phyloP scores from a whole-genome alignment of 2,797 vertebrate species.

The Siniperca obscura region DNA sequence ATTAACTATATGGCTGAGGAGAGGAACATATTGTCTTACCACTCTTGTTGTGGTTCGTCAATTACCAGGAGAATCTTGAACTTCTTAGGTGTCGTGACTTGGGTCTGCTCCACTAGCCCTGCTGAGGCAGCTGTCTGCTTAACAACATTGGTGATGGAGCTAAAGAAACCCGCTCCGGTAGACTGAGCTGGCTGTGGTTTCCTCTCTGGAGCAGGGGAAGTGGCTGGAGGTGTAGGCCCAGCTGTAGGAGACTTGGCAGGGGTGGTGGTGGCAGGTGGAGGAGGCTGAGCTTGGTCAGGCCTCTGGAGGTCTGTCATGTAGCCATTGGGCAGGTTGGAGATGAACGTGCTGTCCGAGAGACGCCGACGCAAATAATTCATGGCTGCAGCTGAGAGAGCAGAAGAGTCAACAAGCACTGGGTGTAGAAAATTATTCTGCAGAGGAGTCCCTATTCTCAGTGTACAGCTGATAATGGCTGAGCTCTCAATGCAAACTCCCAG shows the following conservation, averaged over 20 bases:
- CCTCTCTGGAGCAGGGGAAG: constrained; percentile 81
- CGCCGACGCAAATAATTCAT: constrained; percentile 98
- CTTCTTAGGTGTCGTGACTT: constrained; percentile 88
- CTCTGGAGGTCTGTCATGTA: constrained; percentile 98
- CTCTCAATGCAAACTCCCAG: constrained; percentile 74
- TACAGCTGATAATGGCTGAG: constrained; percentile 71
- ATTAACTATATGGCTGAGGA: background rate
- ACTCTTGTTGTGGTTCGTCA: constrained; percentile 94
- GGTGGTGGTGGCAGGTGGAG: constrained; percentile 77
- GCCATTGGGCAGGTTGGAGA: constrained; percentile 98
- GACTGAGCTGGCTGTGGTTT: constrained; percentile 86
- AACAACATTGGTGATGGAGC: constrained; percentile 95
- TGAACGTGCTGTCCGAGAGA: constrained; percentile 98
- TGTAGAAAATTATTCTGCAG: constrained; percentile 61
- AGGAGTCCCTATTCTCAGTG: constrained; percentile 52
- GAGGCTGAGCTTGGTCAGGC: constrained; percentile 90
- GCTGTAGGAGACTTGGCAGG: constrained; percentile 80
- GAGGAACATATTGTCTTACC: constrained; percentile 83
- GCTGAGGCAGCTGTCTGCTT: constrained; percentile 97
- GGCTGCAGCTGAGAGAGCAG: constrained; percentile 70
- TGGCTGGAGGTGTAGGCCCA: constrained; percentile 75
- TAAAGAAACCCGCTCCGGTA: constrained; percentile 92
- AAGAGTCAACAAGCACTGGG: constrained; percentile 49
- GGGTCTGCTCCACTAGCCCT: constrained; percentile 91
- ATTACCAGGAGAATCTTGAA: constrained; percentile 95